A percentile compares a stretch with the other conserved stretches of the same genome.
phyloP scores from a whole-genome alignment of 2,888 invertebrate genomes.

The Acrobasis consociella region DNA sequence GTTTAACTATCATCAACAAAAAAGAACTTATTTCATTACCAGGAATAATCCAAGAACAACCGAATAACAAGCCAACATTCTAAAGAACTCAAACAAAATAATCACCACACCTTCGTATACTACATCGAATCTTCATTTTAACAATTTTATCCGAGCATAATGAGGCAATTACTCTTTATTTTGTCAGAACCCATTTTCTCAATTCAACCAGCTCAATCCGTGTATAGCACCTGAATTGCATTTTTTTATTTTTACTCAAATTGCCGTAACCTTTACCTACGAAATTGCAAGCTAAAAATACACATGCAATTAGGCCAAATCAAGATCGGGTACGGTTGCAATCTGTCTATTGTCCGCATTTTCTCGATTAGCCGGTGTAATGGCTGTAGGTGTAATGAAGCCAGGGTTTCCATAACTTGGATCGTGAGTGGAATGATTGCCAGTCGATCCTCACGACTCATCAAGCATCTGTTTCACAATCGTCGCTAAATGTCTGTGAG shows the following conservation, averaged over 20 bases:
- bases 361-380: slow-evolving; percentile 14
- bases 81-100: too few relatives aligned
- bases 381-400: slow-evolving; percentile 13
- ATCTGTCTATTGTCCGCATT: slow-evolving; percentile 15
- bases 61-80: too few relatives aligned
- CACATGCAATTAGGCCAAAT: slow-evolving; percentile 12
- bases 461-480: slow-evolving; percentile 55
- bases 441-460: slow-evolving; percentile 70
- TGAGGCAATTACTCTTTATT: slow-evolving; percentile 6
- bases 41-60: too few relatives aligned
- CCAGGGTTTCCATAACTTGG: slow-evolving; percentile 12
- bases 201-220: slow-evolving; percentile 7
- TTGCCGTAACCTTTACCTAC: slow-evolving; percentile 12
- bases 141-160: slow-evolving; percentile 5
- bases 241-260: slow-evolving; percentile 6
- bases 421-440: slow-evolving; percentile 74
- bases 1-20: too few relatives aligned
- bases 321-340: slow-evolving; percentile 14
- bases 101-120: neutral
- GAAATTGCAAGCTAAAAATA: slow-evolving; percentile 12
- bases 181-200: slow-evolving; percentile 12
- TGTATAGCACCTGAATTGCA: slow-evolving; percentile 5
- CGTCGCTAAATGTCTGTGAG: slow-evolving; percentile 58
- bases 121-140: neutral
- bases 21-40: too few relatives aligned